Evolutionary conservation across 2,113 vertebrate species (phyloP).

Genomic region (Lonchura striata): DNA sequence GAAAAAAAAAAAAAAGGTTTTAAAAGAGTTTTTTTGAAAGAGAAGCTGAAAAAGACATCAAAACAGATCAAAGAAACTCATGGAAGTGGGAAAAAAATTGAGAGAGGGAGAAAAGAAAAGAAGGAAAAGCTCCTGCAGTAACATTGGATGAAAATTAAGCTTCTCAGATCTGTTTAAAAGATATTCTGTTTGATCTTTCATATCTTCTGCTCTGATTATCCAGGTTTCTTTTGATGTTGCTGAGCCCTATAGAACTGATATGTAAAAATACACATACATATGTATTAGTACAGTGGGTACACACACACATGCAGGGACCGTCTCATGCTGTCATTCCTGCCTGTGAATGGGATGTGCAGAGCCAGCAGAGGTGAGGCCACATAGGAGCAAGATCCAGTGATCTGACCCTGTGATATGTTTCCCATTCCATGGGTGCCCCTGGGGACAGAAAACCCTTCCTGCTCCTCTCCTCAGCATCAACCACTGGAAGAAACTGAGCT

Average conservation of each 20-base stretch:
- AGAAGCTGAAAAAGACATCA: conserved; percentile 74
- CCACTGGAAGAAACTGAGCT: background rate
- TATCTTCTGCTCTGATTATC: conserved; percentile 76
- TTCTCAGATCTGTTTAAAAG: conserved; percentile 77
- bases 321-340: background rate
- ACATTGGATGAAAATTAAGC: conserved; percentile 72
- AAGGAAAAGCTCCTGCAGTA: conserved; percentile 62
- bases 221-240: conserved; percentile 74
- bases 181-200: conserved; percentile 79
- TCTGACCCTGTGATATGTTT: background rate
- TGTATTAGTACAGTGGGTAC: conserved; percentile 62
- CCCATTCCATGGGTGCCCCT: no score
- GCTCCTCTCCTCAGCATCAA: background rate
- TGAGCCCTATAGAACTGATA: conserved; percentile 72
- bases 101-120: conserved; percentile 1
- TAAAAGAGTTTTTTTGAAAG: conserved; percentile 69
- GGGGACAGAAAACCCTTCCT: background rate
- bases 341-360: background rate
- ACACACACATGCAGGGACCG: background rate
- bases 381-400: rapidly evolving
- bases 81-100: conserved; percentile 40
- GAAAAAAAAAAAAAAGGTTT: background rate
- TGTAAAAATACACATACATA: conserved; percentile 73
- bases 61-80: conserved; percentile 77
- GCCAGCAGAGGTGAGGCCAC: background rate